Evolutionary conservation across 2,888 invertebrate species (phyloP), one percentile per base, ranked within the genome.

Genomic region (Diplazon laetatorius): DNA sequence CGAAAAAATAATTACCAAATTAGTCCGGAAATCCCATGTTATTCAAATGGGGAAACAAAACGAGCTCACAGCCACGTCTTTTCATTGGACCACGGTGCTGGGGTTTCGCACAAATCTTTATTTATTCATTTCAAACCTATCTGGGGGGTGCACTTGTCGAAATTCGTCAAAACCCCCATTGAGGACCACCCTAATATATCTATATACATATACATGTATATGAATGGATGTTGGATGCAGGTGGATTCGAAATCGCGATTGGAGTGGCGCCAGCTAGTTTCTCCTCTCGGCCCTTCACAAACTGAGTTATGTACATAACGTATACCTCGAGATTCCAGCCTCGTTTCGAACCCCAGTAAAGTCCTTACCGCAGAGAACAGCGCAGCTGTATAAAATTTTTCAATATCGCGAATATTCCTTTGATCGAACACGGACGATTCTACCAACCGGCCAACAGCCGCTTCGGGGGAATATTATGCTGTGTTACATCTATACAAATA

Each of bases 251-350:
- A 81, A 87, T 87, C 86, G 83, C 82, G 85, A 87, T 88, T 88
- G 88, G 88, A 87, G 60, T 70, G 69, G 65, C 74, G 88, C 88
- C 89, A 88, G 83, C n/a, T n/a, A n/a, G n/a, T n/a, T 85, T 82
- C 76, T 76, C 76, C 73, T 78, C 57, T 30, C 6, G 4, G 30
- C 30, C 30, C 30, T 30, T 30, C 30, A 5, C n/a, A 6, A 2
- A 2, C 4, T 50, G 55, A 60, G 55, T 71, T 65, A 70, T 60
- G 44, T 46, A 65, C 70, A 70, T 44, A 74, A 74, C 57, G 68
- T 46, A n/a, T n/a, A n/a, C n/a, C n/a, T 77, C 75, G 81, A 59
- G 66, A 74, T 68, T 75, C 73, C 72, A 66, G 25, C 73, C 80
- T 77, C 63, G 68, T 48, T 70, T 46, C 55, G 14, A 50, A 82